Percentiles rank a stretch among this genome's conserved stretches.
Conservation (phyloP, 2,113 vertebrate species). For the Sander vitreus region DNA sequence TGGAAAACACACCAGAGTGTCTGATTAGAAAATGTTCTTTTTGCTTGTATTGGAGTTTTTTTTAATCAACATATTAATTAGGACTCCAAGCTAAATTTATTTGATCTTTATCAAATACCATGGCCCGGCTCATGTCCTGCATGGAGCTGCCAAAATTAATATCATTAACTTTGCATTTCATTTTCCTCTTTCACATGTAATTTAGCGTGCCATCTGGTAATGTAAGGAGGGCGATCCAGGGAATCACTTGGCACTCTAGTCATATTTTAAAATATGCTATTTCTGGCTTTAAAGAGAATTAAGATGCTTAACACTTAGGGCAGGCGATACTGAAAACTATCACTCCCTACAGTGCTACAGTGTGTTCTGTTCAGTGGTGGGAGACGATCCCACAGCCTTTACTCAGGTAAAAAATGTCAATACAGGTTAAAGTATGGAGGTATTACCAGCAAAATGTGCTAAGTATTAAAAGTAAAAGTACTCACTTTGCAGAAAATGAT, state of each 20-base stretch:
- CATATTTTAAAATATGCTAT: conserved; percentile 18
- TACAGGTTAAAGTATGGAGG: not conserved
- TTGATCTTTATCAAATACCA: conserved; percentile 35
- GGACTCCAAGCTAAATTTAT: conserved; percentile 25
- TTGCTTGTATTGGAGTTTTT: not conserved
- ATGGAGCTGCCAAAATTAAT: conserved; percentile 33
- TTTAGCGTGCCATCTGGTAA: conserved; percentile 50
- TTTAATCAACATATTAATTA: conserved; percentile 27
- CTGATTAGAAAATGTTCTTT: conserved; percentile 30
- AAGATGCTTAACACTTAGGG: conserved; percentile 15
- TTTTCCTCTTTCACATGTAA: conserved; percentile 42
- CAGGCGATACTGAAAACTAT: not conserved
- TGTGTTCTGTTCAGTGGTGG: not conserved
- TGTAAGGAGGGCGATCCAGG: not conserved
- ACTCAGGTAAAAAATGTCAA: not conserved
- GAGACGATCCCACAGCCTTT: not conserved
- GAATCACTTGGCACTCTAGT: conserved; percentile 21
- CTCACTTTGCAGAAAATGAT: too few relatives aligned
- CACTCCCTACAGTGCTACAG: not conserved
- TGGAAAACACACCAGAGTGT: conserved; percentile 10
- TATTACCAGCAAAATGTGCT: not conserved
- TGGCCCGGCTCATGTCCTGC: not conserved
- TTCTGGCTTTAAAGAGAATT: conserved; percentile 17
- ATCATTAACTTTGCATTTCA: conserved; percentile 42
- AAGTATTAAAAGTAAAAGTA: too few relatives aligned